Evolutionary conservation across 2,797 vertebrate species (phyloP).

Genomic region (Coranthus polyacanthus): DNA sequence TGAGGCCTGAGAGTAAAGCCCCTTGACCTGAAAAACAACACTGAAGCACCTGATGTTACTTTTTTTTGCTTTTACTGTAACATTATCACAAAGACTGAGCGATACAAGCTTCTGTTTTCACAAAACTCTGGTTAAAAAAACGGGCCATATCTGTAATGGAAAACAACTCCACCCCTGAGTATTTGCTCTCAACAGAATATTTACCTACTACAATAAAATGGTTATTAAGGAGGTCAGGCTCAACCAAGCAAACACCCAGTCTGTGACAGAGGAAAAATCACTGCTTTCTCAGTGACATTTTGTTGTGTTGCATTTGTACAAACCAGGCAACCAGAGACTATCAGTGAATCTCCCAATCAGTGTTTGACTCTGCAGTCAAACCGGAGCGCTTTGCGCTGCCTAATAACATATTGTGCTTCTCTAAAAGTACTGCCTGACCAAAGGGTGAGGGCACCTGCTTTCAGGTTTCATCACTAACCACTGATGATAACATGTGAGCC

Average conservation of each 20-base stretch:
- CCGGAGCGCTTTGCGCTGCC: too few species aligned
- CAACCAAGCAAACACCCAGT: conserved; percentile 14
- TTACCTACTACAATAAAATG: conserved; percentile 25
- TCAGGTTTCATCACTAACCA: conserved; percentile 30
- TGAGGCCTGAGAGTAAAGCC: conserved; percentile 31
- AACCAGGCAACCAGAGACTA: not conserved
- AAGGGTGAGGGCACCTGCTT: conserved; percentile 36
- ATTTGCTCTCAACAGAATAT: conserved; percentile 30
- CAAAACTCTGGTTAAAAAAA: conserved; percentile 7
- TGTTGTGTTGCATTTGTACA: not conserved
- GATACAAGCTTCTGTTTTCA: not conserved
- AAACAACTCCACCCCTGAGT: conserved; percentile 30
- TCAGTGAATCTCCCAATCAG: not conserved
- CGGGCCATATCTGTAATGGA: conserved; percentile 19
- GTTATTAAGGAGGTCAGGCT: conserved; percentile 12
- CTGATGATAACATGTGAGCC: conserved; percentile 26
- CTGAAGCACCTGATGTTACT: conserved; percentile 6
- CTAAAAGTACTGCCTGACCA: too few species aligned
- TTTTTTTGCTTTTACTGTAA: not conserved
- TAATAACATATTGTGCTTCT: conserved; percentile 1
- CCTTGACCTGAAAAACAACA: conserved; percentile 45
- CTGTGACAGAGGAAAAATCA: conserved; percentile 26
- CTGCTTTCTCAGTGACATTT: not conserved
- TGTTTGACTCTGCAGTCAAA: too few species aligned
- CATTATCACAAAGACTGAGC: not conserved